Evolutionary conservation across 2,113 vertebrate species (phyloP).

Genomic region (Pachyramphus minor): DNA sequence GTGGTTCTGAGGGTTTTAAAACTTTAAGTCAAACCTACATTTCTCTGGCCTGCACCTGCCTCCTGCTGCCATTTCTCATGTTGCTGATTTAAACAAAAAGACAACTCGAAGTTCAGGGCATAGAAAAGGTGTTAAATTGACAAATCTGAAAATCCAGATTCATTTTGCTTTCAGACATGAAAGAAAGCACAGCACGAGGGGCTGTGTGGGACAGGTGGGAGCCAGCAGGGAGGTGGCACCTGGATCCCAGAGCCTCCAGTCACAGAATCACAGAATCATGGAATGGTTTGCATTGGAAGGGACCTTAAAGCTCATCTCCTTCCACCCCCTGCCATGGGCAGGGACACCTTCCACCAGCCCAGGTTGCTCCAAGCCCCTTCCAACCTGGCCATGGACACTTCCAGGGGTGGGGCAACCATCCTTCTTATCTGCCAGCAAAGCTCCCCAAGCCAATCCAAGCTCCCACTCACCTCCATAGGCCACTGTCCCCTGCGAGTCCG

Average conservation of each 20-base stretch:
- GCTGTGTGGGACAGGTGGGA: fast-evolving
- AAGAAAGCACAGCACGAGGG: fast-evolving
- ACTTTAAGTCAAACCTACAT: neutral
- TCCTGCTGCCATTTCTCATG: neutral
- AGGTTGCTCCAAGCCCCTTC: fast-evolving
- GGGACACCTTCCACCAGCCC: fast-evolving
- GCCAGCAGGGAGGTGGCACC: fast-evolving
- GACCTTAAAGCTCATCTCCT: neutral
- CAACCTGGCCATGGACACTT: fast-evolving
- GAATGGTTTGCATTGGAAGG: neutral
- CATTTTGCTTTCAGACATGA: neutral
- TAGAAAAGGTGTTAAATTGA: neutral
- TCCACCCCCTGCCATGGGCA: neutral
- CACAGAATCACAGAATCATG: neutral
- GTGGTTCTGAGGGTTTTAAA: neutral
- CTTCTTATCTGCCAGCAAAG: neutral
- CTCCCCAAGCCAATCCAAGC: neutral
- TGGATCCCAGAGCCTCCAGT: neutral
- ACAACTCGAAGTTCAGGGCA: neutral
- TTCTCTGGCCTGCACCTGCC: neutral
- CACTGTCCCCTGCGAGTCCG: constrained; percentile 86
- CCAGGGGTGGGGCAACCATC: neutral
- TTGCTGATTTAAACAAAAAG: neutral
- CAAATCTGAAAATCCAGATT: neutral
- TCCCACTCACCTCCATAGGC: constrained; percentile 83